These are phyloP conservation scores for Galago senegalensis DNA, from an alignment of 2,797 vertebrate genomes.

Conservation along the genomic window DNA sequence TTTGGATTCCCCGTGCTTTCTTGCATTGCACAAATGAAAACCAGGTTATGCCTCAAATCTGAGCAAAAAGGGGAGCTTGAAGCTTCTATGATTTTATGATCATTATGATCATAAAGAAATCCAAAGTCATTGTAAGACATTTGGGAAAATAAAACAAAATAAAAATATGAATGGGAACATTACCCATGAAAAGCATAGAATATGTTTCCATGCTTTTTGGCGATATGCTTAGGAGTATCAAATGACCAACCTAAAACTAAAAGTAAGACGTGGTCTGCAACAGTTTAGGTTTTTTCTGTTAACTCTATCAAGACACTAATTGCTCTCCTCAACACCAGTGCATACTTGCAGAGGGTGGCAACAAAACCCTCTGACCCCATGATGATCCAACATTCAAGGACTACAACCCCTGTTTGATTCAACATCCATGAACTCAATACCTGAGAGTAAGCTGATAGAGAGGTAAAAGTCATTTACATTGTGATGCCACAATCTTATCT, in stretches of 20 bases:
- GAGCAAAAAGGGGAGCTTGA: background rate
- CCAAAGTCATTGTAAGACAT: background rate
- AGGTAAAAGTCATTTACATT: background rate
- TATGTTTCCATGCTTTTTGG: background rate
- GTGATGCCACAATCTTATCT: background rate
- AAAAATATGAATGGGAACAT: background rate
- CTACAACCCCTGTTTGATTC: background rate
- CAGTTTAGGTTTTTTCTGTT: background rate
- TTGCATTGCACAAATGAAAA: background rate
- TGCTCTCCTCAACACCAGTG: background rate
- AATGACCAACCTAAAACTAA: conserved; percentile 6
- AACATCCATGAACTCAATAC: background rate
- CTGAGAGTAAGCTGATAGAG: background rate
- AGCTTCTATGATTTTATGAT: background rate
- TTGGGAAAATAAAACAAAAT: background rate
- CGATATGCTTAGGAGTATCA: background rate
- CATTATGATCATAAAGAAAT: background rate
- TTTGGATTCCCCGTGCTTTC: background rate
- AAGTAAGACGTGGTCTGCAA: background rate
- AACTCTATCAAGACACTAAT: background rate
- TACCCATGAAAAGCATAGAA: background rate
- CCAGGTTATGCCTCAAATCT: background rate
- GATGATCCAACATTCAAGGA: background rate
- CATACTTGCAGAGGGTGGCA: background rate
- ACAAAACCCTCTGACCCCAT: background rate